Evolutionary conservation across 2,888 invertebrate genomes (phyloP).

Genomic region (Nephrotoma flavescens): DNA sequence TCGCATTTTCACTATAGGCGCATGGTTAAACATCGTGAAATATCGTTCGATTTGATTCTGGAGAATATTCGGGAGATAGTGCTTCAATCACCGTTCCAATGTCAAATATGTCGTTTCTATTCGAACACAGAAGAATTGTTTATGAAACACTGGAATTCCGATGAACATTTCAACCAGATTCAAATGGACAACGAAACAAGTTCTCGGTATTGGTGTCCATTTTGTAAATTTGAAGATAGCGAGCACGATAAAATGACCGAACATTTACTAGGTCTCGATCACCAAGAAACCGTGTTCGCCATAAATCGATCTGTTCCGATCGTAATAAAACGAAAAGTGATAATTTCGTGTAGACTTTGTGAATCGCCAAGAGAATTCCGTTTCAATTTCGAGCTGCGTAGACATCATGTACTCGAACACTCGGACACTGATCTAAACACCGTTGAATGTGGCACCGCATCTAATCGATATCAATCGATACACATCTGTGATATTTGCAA

Average conservation of each 20-base stretch:
- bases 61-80: conserved; percentile 65
- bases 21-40: conserved; percentile 41
- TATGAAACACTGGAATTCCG: conserved; percentile 57
- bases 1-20: conserved; percentile 74
- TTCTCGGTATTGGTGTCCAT: conserved; percentile 49
- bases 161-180: conserved; percentile 32
- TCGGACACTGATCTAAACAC: conserved; percentile 15
- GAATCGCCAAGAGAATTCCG: conserved; percentile 41
- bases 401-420: conserved; percentile 42
- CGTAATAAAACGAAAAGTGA: conserved; percentile 50
- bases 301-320: conserved; percentile 72
- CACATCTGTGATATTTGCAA: conserved; percentile 45
- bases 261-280: conserved; percentile 50
- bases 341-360: conserved; percentile 52
- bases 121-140: conserved; percentile 60
- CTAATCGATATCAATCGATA: conserved; percentile 49
- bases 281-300: conserved; percentile 56
- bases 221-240: conserved; percentile 54
- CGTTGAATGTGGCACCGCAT: conserved; percentile 34
- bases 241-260: conserved; percentile 48
- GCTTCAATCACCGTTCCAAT: conserved; percentile 72
- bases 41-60: conserved; percentile 48
- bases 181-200: background rate
- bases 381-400: conserved; percentile 57
- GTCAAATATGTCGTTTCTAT: conserved; percentile 70